Evolutionary conservation across 2,113 vertebrate genomes (phyloP), one percentile per base, ranked within the genome.

Genomic region (Microtus richardsoni): DNA sequence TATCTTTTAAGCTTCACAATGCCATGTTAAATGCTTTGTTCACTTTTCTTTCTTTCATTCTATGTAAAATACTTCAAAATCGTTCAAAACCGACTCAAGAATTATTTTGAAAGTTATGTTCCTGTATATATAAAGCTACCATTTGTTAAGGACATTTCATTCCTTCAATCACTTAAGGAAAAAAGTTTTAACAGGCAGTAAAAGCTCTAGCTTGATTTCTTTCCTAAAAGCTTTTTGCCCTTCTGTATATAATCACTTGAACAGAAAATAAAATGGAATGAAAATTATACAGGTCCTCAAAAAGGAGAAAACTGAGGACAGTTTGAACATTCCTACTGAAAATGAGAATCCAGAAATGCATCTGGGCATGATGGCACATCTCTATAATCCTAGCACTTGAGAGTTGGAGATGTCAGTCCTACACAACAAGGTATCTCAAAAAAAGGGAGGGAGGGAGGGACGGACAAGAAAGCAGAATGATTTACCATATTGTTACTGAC

Each of bases 31-130:
- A 90, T 68, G 17, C 8, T 66, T 44, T 44, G 64, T 66, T 88
- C 78, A 24, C n/a, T 36, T 93, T 33, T 90, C 10, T 28, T 16
- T 10, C 1, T 5, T 28, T 73, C 78, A 90, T 62, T 62, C 17
- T 41, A 60, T 8, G 12, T 39, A 60, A 82, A 82, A 39, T 82
- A 60, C 36, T 16, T 39, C 36, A 82, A 26, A 28, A 14, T 28
- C 41, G 26, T 73, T 64, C 82, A 88, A 94, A 74, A 90, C 14
- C 73, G 89, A 95, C 70, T 39, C 54, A 68, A 47, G 89, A 88
- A 93, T 94, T 89, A 88, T 91, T 94, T 94, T 26, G 62, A 88
- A 58, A 88, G 87, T 92, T 97, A 85, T 52, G 19, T 95, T 79
- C 91, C 70, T 80, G 70, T 82, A 52, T 85, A 70, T 74, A 84